Evolutionary conservation across 2,797 vertebrate genomes (phyloP), one percentile per base, ranked within the genome.

Genomic region (Sternarchorhynchus goeldii): DNA sequence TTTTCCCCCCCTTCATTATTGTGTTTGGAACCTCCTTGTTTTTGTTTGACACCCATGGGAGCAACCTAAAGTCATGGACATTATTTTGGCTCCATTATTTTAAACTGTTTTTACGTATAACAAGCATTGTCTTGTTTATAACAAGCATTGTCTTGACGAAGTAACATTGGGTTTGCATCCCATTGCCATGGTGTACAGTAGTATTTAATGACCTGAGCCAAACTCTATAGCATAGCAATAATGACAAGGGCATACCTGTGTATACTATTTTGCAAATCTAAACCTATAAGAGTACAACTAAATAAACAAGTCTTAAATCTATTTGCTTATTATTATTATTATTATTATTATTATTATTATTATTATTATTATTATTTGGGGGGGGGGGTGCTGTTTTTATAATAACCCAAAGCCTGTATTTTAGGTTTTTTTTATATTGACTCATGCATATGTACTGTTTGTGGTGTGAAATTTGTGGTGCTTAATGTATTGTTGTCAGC

Each of bases 361-460:
- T 25, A 25, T 25, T 25, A 25, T 25, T 25, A 25, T 25, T 25
- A 25, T 25, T 25, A 25, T 25, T 25, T 25, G 25, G 25, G 25
- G 25, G 25, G 64, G 36, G 75, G 55, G 6, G 14, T 78, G 21
- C 72, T 57, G 56, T 71, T 77, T 81, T 59, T 55, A 75, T 76
- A 86, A 77, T 72, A 79, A 18, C 77, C n/a, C n/a, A 45, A 25
- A 25, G 8, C 41, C 21, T 55, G 32, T 67, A 68, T 72, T 53
- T 69, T 68, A 56, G 29, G 45, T 66, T 17, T 50, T 32, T 67
- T 31, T 71, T 20, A 16, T n/a, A 29, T 75, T 78, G 69, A 63
- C 76, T 75, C 69, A 83, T 89, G 90, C 91, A 87, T 89, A 91
- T 89, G 87, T 80, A 87, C 81, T 89, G 83, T 81, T 87, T 86